phyloP scores from a whole-genome alignment of 1,140 invertebrate species.

The Asobara japonica region DNA sequence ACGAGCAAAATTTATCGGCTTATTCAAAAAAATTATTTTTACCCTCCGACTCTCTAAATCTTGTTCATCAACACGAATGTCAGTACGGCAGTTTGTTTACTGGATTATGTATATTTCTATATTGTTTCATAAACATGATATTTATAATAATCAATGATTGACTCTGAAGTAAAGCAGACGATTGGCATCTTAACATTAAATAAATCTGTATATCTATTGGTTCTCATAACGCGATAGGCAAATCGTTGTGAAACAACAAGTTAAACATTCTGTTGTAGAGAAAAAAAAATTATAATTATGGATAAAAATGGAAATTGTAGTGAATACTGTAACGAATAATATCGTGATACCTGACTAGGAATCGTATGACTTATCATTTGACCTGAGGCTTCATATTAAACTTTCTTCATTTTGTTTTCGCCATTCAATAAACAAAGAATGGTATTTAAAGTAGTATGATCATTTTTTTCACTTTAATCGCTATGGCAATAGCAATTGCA shows the following conservation, averaged over 20 bases:
- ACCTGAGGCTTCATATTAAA: background rate
- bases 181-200: conserved; percentile 51
- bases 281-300: conserved; percentile 41
- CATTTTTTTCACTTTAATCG: too few relatives aligned
- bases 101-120: conserved; percentile 11
- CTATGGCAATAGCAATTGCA: too few relatives aligned
- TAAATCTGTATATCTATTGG: conserved; percentile 59
- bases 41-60: background rate
- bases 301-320: conserved; percentile 31
- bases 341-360: conserved; percentile 61
- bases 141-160: background rate
- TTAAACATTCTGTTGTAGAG: conserved; percentile 21
- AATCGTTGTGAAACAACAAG: conserved; percentile 51
- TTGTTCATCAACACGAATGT: background rate
- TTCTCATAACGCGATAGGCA: conserved; percentile 53
- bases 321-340: conserved; percentile 63
- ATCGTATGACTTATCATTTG: conserved; percentile 33
- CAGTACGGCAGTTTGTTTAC: background rate
- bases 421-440: conserved; percentile 7
- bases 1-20: too few relatives aligned
- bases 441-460: too few relatives aligned
- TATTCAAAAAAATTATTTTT: background rate
- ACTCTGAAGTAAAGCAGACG: background rate
- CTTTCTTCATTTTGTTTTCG: background rate
- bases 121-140: background rate